Percentiles rank a stretch among this genome's conserved stretches.
phyloP scores from a whole-genome alignment of 2,888 invertebrate species.

The Trachelus stipa region DNA sequence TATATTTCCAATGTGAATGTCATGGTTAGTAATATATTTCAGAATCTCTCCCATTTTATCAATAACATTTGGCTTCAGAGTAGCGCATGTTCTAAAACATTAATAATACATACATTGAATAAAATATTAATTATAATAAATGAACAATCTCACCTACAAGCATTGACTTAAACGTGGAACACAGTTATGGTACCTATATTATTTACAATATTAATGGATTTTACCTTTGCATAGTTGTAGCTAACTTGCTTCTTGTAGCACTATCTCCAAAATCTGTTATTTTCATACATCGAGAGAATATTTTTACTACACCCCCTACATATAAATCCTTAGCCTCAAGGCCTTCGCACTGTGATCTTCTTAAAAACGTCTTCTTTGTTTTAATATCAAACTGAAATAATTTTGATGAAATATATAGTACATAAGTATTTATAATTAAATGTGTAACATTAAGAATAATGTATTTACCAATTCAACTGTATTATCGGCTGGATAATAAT shows the following conservation, averaged over 20 bases:
- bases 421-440: conserved; percentile 14
- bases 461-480: conserved; percentile 80
- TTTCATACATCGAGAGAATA: conserved; percentile 80
- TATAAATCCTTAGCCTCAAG: conserved; percentile 77
- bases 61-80: conserved; percentile 82
- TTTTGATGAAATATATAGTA: conserved; percentile 7
- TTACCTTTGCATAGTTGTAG: conserved; percentile 76
- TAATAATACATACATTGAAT: neutral
- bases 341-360: conserved; percentile 77
- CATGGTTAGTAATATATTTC: conserved; percentile 68
- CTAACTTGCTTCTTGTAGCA: conserved; percentile 74
- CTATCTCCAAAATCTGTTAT: conserved; percentile 81
- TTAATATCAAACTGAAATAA: conserved; percentile 73
- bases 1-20: conserved; percentile 74
- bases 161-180: neutral
- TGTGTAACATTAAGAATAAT: conserved; percentile 12
- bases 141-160: no score
- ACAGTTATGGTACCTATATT: conserved; percentile 7
- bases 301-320: conserved; percentile 78
- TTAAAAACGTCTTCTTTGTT: conserved; percentile 74
- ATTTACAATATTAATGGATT: conserved; percentile 16
- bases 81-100: conserved; percentile 76
- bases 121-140: neutral
- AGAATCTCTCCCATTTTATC: conserved; percentile 81
- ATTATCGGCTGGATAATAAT: conserved; percentile 81